Percentiles rank a stretch among this genome's conserved stretches.
These are phyloP conservation scores for Asteroscopus sphinx DNA, from an alignment of 2,888 invertebrate genomes.

Conservation along the genomic window DNA sequence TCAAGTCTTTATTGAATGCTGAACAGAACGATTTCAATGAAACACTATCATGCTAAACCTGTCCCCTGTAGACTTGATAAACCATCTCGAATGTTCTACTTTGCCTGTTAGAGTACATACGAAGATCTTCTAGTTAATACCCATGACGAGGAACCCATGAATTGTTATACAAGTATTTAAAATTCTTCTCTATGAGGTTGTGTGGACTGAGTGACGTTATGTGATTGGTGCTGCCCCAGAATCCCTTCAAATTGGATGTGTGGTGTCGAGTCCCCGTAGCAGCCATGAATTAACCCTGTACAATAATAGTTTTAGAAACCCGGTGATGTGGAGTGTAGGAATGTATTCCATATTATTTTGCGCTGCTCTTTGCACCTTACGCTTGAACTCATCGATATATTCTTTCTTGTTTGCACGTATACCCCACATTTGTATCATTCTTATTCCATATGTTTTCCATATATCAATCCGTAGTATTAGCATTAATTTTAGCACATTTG, in stretches of 20 bases:
- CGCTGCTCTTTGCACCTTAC: constrained; percentile 68
- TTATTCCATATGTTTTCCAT: constrained; percentile 61
- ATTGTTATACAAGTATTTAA: constrained; percentile 30
- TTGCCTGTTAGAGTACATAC: constrained; percentile 34
- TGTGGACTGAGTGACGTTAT: constrained; percentile 81
- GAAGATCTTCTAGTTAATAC: constrained; percentile 35
- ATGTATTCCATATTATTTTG: constrained; percentile 74
- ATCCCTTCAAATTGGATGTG: constrained; percentile 81
- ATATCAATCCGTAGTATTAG: constrained; percentile 68
- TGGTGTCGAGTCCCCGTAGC: constrained; percentile 81
- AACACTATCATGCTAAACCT: constrained; percentile 35
- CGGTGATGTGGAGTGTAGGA: constrained; percentile 75
- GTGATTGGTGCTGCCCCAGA: constrained; percentile 89
- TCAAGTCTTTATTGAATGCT: constrained; percentile 32
- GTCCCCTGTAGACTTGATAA: constrained; percentile 42
- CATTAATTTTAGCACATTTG: constrained; percentile 68
- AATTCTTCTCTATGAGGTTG: constrained; percentile 81
- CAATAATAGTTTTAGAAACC: constrained; percentile 72
- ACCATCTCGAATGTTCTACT: constrained; percentile 40
- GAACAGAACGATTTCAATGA: constrained; percentile 14
- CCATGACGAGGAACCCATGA: constrained; percentile 25
- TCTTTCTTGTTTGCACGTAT: constrained; percentile 69
- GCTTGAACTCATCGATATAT: constrained; percentile 73
- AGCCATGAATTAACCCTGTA: constrained; percentile 73
- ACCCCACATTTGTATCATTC: constrained; percentile 58